Evolutionary conservation across 2,797 vertebrate genomes (phyloP).

Genomic region (Sciurus carolinensis): DNA sequence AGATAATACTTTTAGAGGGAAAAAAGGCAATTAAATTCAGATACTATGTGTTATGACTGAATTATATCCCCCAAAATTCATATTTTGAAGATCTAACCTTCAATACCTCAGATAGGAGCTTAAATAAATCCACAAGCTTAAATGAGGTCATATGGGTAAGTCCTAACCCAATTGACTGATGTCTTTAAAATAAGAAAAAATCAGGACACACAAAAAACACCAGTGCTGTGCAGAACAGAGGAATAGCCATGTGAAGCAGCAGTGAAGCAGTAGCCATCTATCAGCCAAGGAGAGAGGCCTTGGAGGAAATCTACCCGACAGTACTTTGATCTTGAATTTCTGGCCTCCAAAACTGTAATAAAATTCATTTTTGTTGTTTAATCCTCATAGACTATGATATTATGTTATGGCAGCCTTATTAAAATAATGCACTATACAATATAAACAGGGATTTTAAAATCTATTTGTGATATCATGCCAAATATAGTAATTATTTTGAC

Average conservation of each 20-base stretch:
- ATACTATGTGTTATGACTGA: background rate
- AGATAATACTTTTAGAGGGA: constrained; percentile 33
- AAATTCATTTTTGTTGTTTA: constrained; percentile 16
- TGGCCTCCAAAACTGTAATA: background rate
- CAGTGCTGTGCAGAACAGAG: background rate
- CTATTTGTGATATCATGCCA: constrained; percentile 28
- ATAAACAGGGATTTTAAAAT: background rate
- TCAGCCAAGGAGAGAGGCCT: background rate
- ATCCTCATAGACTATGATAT: background rate
- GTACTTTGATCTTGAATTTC: background rate
- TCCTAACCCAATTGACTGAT: background rate
- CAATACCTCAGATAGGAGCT: background rate
- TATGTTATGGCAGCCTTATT: background rate
- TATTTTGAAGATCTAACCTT: background rate
- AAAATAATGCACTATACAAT: constrained; percentile 26
- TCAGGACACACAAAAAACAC: background rate
- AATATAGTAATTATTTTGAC: constrained; percentile 49
- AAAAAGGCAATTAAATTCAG: constrained; percentile 61
- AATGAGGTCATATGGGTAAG: background rate
- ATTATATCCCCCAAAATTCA: background rate
- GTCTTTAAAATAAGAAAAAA: constrained; percentile 23
- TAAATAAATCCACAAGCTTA: background rate
- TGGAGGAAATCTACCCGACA: background rate
- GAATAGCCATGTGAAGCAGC: background rate
- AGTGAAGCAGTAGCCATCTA: background rate